Percentiles rank a stretch among this genome's conserved stretches.
These are phyloP conservation scores for Gymnoscopelus microlampas DNA, from an alignment of 2,797 vertebrate species.

Conservation along the genomic window DNA sequence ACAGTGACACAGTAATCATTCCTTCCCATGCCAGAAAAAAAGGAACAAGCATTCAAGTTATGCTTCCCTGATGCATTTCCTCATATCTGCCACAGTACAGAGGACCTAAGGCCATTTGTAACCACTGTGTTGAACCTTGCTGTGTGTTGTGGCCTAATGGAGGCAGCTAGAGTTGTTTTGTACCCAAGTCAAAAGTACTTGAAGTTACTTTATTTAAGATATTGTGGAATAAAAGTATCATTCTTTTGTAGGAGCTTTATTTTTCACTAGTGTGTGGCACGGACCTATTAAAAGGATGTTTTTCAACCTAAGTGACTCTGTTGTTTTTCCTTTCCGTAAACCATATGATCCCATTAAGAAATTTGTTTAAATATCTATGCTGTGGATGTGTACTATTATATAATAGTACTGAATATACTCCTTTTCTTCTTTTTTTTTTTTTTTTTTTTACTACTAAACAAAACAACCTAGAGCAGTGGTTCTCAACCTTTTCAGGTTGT, in stretches of 20 bases:
- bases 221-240: conserved; percentile 99
- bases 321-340: conserved; percentile 69
- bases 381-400: no score
- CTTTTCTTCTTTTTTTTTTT: no score
- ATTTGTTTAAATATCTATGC: not conserved
- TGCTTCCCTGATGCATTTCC: conserved; percentile 85
- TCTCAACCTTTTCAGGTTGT: no score
- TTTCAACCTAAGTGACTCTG: conserved; percentile 85
- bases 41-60: conserved; percentile 70
- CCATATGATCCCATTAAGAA: conserved; percentile 8
- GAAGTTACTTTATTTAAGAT: conserved; percentile 99
- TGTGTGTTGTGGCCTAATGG: conserved; percentile 97
- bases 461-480: no score
- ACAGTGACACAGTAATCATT: conserved; percentile 83
- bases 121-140: conserved; percentile 96
- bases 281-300: conserved; percentile 99
- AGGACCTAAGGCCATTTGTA: conserved; percentile 92
- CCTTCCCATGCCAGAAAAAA: conserved; percentile 83
- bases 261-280: conserved; percentile 99
- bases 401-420: no score
- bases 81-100: conserved; percentile 90
- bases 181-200: conserved; percentile 99
- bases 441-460: no score
- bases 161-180: conserved; percentile 98
- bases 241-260: conserved; percentile 99